Evolutionary conservation across 1,140 invertebrate genomes (phyloP).

Genomic region (Melipona quadrifasciata): DNA sequence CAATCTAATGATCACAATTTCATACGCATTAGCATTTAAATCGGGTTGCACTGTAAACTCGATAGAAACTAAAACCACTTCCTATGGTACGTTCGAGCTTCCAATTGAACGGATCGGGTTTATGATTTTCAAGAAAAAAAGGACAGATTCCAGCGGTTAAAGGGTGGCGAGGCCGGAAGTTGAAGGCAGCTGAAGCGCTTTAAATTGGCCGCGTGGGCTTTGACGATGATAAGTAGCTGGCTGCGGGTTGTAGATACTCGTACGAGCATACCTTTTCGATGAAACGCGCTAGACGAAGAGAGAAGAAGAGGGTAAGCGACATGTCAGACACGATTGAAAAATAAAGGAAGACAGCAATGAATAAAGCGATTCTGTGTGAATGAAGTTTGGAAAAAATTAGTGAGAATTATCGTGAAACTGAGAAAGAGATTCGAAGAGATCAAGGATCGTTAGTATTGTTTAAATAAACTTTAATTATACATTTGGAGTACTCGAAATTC

Average conservation of each 20-base stretch:
- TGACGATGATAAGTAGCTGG: conserved; percentile 71
- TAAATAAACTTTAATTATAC: too few species aligned
- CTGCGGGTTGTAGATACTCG: conserved; percentile 48
- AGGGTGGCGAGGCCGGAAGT: conserved; percentile 23
- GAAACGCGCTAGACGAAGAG: neutral
- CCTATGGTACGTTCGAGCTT: neutral
- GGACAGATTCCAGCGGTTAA: conserved; percentile 27
- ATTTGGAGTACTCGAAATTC: too few species aligned
- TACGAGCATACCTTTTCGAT: neutral
- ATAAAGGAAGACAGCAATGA: neutral
- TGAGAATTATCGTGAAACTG: too few species aligned
- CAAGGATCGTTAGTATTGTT: too few species aligned
- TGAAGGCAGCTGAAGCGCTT: conserved; percentile 48
- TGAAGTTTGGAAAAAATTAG: neutral
- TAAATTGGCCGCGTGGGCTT: conserved; percentile 64
- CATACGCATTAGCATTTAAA: conserved; percentile 1
- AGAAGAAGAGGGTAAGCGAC: neutral
- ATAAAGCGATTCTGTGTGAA: neutral
- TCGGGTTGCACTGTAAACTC: neutral
- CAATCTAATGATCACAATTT: neutral
- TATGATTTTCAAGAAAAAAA: conserved; percentile 51
- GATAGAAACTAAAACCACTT: neutral
- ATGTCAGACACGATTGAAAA: neutral
- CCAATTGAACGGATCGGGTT: conserved; percentile 7
- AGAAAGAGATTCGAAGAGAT: neutral